Evolutionary conservation across 2,113 vertebrate species (phyloP), one percentile per base, ranked within the genome.

Genomic region (Corythaeola cristata): DNA sequence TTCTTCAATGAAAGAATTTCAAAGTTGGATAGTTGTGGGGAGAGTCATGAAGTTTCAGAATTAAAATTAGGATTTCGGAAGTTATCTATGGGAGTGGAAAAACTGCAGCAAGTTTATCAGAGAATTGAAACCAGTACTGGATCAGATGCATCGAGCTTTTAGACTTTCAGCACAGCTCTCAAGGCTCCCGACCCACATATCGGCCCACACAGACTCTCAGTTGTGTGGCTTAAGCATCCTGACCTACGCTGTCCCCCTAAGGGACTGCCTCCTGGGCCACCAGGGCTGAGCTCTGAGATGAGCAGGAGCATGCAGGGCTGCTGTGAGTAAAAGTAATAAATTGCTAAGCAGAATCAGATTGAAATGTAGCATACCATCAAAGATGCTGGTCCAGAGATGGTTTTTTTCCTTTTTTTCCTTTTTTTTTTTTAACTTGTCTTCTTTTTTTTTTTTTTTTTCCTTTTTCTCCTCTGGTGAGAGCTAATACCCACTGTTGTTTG

Each of bases 201-300:
- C 0, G 0, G 5, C 2, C 3, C 44, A 26, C 26, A 52, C 5
- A n/a, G 37, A 2, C 30, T 62, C 14, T 67, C n/a, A 9, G 18
- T 7, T 84, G 6, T 44, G 39, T 2, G 3, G 15, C 20, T 15
- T 28, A 26, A 73, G 18, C 55, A 52, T 37, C 49, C 26, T 60
- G 50, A 49, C 30, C 23, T 32, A 16, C 5, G 0, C 12, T 27
- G 2, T 73, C 35, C 27, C 72, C 32, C n/a, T 16, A 1, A 44
- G 15, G 39, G 17, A 26, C 17, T 53, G 30, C 10, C 6, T 77
- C 3, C 27, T 71, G 9, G 53, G 33, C 33, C 30, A 1, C 8
- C 17, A 63, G 62, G 2, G 3, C 21, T 22, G 16, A 53, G 27
- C 20, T 69, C 59, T 30, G 33, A 52, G 55, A 26, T 56, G 7